These are phyloP conservation scores for Neoarius graeffei DNA, from an alignment of 2,113 vertebrate species.

Conservation along the genomic window DNA sequence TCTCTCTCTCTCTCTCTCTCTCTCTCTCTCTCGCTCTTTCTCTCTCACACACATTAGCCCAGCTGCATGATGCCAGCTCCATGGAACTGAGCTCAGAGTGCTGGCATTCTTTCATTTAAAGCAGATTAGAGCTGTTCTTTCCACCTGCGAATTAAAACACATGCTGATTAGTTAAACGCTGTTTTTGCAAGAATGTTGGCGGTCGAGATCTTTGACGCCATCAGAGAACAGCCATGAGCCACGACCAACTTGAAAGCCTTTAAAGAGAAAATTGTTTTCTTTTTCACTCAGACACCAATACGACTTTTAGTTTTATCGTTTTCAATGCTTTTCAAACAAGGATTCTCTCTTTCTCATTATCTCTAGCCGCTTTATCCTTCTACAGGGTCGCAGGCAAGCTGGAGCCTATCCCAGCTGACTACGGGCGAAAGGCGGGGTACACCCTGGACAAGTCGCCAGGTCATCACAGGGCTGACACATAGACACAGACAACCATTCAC, in stretches of 20 bases:
- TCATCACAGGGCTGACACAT: too few species aligned
- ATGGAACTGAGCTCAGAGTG: slow-evolving; percentile 11
- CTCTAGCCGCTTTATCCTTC: too few species aligned
- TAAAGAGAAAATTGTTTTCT: not conserved
- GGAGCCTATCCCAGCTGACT: too few species aligned
- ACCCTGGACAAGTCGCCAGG: too few species aligned
- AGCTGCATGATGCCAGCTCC: not conserved
- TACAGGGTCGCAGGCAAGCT: too few species aligned
- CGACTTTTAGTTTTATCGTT: not conserved
- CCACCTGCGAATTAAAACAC: slow-evolving; percentile 53
- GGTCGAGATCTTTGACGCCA: not conserved
- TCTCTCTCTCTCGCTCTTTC: slow-evolving; percentile 7
- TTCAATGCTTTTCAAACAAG: not conserved
- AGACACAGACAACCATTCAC: too few species aligned
- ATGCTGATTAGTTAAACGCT: slow-evolving; percentile 48
- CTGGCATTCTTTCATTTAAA: slow-evolving; percentile 50
- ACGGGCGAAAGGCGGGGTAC: too few species aligned
- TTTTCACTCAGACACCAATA: not conserved
- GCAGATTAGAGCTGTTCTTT: slow-evolving; percentile 46
- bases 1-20: not conserved
- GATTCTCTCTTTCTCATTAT: too few species aligned
- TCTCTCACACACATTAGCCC: not conserved
- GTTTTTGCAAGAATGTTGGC: slow-evolving; percentile 32
- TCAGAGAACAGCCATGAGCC: not conserved
- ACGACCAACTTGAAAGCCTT: not conserved